Percentiles rank a stretch among this genome's conserved stretches.
These are phyloP conservation scores for Drosophila austrosaltans DNA, from an alignment of 2,888 invertebrate species.

Conservation along the genomic window DNA sequence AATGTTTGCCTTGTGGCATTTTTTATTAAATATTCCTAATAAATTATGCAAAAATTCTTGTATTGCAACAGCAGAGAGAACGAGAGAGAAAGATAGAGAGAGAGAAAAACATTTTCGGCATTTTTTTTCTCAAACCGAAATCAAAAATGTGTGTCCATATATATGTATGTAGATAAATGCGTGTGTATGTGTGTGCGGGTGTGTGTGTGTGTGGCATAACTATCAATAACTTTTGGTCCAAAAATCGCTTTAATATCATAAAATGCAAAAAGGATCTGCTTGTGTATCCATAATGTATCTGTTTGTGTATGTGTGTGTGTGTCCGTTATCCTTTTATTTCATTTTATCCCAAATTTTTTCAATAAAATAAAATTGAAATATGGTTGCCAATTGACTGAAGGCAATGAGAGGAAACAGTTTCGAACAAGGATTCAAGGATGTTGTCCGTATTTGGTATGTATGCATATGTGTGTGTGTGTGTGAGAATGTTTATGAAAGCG, in stretches of 20 bases:
- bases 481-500: neutral
- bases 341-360: slow-evolving; percentile 18
- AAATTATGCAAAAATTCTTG: slow-evolving; percentile 75
- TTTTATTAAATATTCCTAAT: slow-evolving; percentile 78
- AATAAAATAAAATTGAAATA: slow-evolving; percentile 79
- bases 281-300: slow-evolving; percentile 18
- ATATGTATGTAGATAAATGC: neutral
- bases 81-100: slow-evolving; percentile 37
- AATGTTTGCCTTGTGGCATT: slow-evolving; percentile 73
- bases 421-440: neutral
- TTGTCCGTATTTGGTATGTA: slow-evolving; percentile 41
- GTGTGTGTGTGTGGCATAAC: slow-evolving; percentile 67
- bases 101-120: slow-evolving; percentile 16
- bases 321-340: slow-evolving; percentile 54
- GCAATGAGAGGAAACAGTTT: slow-evolving; percentile 73
- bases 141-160: slow-evolving; percentile 61
- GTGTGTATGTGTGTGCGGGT: slow-evolving; percentile 28
- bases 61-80: slow-evolving; percentile 51
- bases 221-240: slow-evolving; percentile 66
- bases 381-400: slow-evolving; percentile 73
- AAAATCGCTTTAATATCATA: slow-evolving; percentile 40
- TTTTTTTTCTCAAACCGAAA: slow-evolving; percentile 52
- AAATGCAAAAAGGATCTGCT: slow-evolving; percentile 11
- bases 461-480: slow-evolving; percentile 43
- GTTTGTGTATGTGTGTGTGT: slow-evolving; percentile 5